phyloP scores from a whole-genome alignment of 2,113 vertebrate species.

The Lathamus discolor region DNA sequence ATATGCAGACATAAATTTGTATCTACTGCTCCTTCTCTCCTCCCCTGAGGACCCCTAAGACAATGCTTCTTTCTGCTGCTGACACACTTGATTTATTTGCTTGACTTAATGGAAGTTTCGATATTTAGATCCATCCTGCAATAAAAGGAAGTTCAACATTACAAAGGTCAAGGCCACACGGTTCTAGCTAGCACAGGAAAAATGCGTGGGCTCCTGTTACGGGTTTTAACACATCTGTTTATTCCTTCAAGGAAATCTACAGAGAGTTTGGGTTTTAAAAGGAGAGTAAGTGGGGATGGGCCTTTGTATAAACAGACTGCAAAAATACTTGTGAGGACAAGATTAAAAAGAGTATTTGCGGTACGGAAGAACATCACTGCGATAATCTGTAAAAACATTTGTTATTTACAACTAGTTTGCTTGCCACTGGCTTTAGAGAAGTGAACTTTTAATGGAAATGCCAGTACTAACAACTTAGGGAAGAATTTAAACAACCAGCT shows the following conservation, averaged over 20 bases:
- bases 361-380: not conserved
- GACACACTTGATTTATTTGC: conserved; percentile 33
- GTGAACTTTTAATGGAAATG: not conserved
- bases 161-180: conserved; percentile 55
- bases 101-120: conserved; percentile 59
- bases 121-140: conserved; percentile 61
- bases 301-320: not conserved
- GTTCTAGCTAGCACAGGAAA: conserved; percentile 3
- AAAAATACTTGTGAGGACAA: not conserved
- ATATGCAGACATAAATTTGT: not conserved
- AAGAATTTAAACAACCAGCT: not conserved
- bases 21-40: not conserved
- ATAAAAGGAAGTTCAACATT: conserved; percentile 61
- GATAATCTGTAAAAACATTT: not conserved
- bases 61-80: conserved; percentile 32
- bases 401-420: not conserved
- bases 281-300: not conserved
- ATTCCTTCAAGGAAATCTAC: not conserved
- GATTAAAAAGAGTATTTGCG: not conserved
- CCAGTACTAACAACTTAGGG: not conserved
- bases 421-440: not conserved
- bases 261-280: not conserved
- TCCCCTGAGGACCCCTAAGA: not conserved
- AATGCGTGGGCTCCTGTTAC: not conserved
- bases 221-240: not conserved